Conservation (phyloP, 2,797 vertebrate species). For the Lindbergichthys nudifrons region DNA sequence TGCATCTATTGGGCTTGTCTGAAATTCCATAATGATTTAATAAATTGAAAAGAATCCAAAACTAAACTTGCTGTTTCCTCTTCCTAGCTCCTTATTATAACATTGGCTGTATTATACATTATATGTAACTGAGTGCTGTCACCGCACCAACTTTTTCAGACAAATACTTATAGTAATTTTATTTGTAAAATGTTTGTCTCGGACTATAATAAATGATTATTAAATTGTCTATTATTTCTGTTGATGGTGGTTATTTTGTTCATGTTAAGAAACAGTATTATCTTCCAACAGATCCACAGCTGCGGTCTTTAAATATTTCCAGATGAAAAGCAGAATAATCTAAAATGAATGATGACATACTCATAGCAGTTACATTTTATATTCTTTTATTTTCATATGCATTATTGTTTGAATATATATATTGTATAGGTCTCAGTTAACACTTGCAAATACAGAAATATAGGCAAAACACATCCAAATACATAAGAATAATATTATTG, state of each 20-base stretch:
- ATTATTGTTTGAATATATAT: neutral
- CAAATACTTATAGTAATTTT: neutral
- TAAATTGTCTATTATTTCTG: neutral
- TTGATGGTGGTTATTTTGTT: neutral
- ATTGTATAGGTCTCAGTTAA: neutral
- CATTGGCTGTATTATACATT: neutral
- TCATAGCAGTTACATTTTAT: neutral
- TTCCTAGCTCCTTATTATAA: neutral
- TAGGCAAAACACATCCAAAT: neutral
- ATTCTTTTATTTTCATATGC: constrained; percentile 9
- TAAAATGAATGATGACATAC: neutral
- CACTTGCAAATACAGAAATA: neutral
- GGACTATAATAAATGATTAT: neutral
- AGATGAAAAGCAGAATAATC: neutral
- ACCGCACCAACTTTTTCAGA: neutral
- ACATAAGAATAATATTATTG: too few relatives aligned
- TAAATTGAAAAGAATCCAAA: neutral
- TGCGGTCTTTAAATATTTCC: neutral
- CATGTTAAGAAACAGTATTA: neutral
- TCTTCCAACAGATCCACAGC: neutral
- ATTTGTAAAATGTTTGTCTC: neutral
- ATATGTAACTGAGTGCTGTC: neutral
- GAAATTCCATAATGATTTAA: neutral
- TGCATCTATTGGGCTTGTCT: neutral
- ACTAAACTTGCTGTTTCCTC: neutral